Base-by-base conservation (phyloP, 1,140 invertebrate genomes). In the Rhizoglyphus robini region DNA sequence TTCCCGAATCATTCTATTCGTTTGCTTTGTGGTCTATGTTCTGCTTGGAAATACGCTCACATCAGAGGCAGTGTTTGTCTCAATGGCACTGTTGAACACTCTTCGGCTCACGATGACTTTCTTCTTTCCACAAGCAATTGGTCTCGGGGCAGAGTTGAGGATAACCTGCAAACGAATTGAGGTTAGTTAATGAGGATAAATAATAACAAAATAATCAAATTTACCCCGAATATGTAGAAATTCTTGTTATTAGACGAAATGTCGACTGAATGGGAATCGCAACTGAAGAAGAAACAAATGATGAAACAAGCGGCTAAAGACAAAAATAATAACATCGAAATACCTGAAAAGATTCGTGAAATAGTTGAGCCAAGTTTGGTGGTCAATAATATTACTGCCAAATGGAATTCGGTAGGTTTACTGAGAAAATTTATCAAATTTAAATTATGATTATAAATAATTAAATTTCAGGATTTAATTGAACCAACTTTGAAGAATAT, bases 41-140 rank as follows among this genome's bases (percentile, higher is more conserved):
- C n/a, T n/a, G n/a, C n/a, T n/a, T n/a, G n/a, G n/a, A n/a, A n/a
- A n/a, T n/a, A n/a, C n/a, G n/a, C n/a, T n/a, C n/a, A n/a, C n/a
- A n/a, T n/a, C n/a, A n/a, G n/a, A n/a, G n/a, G n/a, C n/a, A n/a
- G n/a, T n/a, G n/a, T n/a, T n/a, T n/a, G n/a, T n/a, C n/a, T n/a
- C n/a, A n/a, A n/a, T n/a, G n/a, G n/a, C n/a, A n/a, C n/a, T n/a
- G n/a, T 84, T 84, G 67, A 84, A 84, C 68, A 80, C 83, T 49
- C 72, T 87, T 30, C 82, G 86, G 70, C 73, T 84, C 1, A 79
- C 80, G 0, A 76, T 83, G 3, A 83, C 84, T 0, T 79, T 88
- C 46, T 81, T 83, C 65, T 82, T 88, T 70, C 87, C 88, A 0
- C 72, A 83, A 60, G 84, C 83, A 0, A 79, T 90, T 0, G 81